Base-by-base conservation (phyloP, 1,140 invertebrate genomes). In the Drosophila takahashii region DNA sequence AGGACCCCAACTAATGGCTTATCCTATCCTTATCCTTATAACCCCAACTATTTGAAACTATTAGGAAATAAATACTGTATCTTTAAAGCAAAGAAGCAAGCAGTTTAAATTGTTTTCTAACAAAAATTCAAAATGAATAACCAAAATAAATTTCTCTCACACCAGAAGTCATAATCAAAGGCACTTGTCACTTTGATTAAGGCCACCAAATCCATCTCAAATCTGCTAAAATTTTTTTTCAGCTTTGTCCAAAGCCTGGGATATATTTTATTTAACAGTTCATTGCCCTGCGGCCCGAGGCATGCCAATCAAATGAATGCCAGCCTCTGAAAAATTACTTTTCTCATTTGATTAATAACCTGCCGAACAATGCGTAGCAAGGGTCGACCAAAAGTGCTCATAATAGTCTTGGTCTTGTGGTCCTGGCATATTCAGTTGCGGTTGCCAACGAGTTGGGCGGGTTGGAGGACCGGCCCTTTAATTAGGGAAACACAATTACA, bases 251-350 rank as follows among this genome's bases (percentile, higher is more conserved):
- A 13, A 16, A 53, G 53, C 39, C 29, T 9, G 5, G 56, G 56
- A 48, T 76, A 66, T 75, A 50, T 66, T 75, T 75, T 76, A 74
- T 75, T 75, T 75, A 75, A 75, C 72, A 76, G 71, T 76, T 76
- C 71, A 76, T 76, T 76, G 73, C 52, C 71, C 71, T 76, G 53
- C 34, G 32, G 61, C 61, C 18, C 11, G 37, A 13, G 54, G 53
- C 48, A 54, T 51, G 54, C 52, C 73, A 66, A 59, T 76, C 73
- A 76, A 76, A 76, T 76, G 53, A 76, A 76, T 76, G 73, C 61
- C 73, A 76, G 34, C 18, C 47, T 39, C 59, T 76, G 73, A 76
- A 76, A 76, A 76, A 76, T 76, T 53, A 54, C 61, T 76, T 76
- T 75, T 47, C 61, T 37, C 60, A 59, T 67, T 76, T 76, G 72